Evolutionary conservation across 2,888 invertebrate genomes (phyloP).

Genomic region (Hesperia comma): DNA sequence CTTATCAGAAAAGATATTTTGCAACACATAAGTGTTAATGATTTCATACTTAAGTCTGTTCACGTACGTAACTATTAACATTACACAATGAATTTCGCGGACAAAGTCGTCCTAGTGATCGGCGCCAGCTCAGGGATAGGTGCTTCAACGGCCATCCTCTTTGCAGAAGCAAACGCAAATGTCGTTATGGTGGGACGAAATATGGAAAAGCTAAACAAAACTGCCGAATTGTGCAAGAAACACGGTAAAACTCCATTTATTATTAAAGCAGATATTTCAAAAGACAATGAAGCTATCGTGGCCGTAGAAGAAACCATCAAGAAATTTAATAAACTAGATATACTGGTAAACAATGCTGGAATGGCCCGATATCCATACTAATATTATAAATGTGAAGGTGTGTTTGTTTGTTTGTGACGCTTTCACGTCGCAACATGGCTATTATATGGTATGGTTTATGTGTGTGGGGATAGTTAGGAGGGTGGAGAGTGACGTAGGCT

Average conservation of each 20-base stretch:
- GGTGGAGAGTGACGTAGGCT: too few relatives aligned
- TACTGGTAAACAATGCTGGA: conserved; percentile 57
- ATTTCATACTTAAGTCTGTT: neutral
- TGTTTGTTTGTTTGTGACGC: too few relatives aligned
- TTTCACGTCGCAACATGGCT: too few relatives aligned
- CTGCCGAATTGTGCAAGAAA: conserved; percentile 43
- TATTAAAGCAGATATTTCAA: conserved; percentile 51
- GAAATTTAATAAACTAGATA: conserved; percentile 51
- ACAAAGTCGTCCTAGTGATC: conserved; percentile 55
- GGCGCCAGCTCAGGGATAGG: conserved; percentile 55
- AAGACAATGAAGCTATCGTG: conserved; percentile 46
- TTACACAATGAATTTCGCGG: conserved; percentile 48
- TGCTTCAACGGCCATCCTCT: conserved; percentile 48
- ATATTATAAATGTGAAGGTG: too few relatives aligned
- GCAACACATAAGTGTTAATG: neutral
- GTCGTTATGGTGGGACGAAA: conserved; percentile 53
- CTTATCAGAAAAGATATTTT: neutral
- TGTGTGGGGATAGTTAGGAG: too few relatives aligned
- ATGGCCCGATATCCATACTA: conserved; percentile 36
- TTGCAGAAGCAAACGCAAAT: conserved; percentile 50
- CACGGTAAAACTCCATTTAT: conserved; percentile 43
- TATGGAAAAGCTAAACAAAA: conserved; percentile 45
- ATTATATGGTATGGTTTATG: too few relatives aligned
- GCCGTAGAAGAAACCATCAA: conserved; percentile 47
- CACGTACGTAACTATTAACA: neutral